Conservation (phyloP, 2,888 invertebrate species). For the Polylopha cassiicola region DNA sequence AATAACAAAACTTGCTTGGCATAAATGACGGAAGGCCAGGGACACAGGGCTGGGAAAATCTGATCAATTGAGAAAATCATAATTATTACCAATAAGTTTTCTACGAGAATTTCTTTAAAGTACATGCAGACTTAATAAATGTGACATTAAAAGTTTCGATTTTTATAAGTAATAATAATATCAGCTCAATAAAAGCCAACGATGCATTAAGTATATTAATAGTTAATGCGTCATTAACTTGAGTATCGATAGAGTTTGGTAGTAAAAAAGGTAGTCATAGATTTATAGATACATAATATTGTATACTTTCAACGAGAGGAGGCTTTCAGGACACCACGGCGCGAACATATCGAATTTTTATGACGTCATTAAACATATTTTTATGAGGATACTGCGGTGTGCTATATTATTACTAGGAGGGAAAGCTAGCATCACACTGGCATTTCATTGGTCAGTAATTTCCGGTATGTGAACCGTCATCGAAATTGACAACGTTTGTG, state of each 20-base stretch:
- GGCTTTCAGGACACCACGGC: slow-evolving; percentile 55
- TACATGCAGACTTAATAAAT: too few relatives aligned
- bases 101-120: too few relatives aligned
- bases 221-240: slow-evolving; percentile 47
- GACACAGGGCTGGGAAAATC: slow-evolving; percentile 52
- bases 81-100: too few relatives aligned
- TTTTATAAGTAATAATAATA: too few relatives aligned
- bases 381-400: slow-evolving; percentile 69
- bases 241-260: slow-evolving; percentile 51
- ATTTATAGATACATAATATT: slow-evolving; percentile 57
- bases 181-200: too few relatives aligned
- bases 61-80: slow-evolving; percentile 65
- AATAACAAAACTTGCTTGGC: slow-evolving; percentile 74
- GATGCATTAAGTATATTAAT: too few relatives aligned
- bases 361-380: slow-evolving; percentile 74
- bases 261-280: slow-evolving; percentile 60
- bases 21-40: slow-evolving; percentile 35
- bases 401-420: slow-evolving; percentile 59
- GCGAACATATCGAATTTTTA: slow-evolving; percentile 69
- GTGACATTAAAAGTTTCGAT: too few relatives aligned
- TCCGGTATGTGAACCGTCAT: slow-evolving; percentile 55
- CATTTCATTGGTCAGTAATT: slow-evolving; percentile 63
- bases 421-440: slow-evolving; percentile 43
- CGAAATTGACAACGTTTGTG: slow-evolving; percentile 57
- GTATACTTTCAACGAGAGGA: slow-evolving; percentile 43